phyloP scores from a whole-genome alignment of 2,888 invertebrate genomes.

The Nudaria mundana region DNA sequence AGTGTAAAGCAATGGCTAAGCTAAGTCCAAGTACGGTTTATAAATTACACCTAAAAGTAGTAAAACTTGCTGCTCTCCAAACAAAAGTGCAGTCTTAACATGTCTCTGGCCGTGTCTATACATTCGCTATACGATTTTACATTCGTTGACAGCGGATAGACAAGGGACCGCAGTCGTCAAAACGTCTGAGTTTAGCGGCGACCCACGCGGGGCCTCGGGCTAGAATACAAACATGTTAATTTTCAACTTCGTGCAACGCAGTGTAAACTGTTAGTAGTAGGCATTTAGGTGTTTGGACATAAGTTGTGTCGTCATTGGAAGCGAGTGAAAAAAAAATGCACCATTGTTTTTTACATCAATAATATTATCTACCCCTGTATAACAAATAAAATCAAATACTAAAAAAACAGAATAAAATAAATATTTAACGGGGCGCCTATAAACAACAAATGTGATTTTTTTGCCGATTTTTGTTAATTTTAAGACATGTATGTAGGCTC shows the following conservation, averaged over 20 bases:
- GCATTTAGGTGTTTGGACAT: constrained; percentile 13
- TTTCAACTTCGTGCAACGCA: constrained; percentile 26
- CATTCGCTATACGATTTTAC: constrained; percentile 10
- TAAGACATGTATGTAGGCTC: too few species aligned
- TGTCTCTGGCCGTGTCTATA: too few species aligned
- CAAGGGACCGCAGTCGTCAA: constrained; percentile 18
- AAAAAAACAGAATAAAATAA: background rate
- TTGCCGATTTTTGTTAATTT: too few species aligned
- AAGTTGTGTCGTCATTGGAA: background rate
- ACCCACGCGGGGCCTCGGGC: constrained; percentile 13
- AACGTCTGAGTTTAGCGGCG: constrained; percentile 26
- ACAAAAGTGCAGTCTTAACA: too few species aligned
- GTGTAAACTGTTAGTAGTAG: constrained; percentile 13
- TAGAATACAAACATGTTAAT: constrained; percentile 30
- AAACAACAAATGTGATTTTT: too few species aligned
- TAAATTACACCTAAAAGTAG: too few species aligned
- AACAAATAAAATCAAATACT: too few species aligned
- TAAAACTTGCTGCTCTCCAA: too few species aligned
- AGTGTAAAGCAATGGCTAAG: too few species aligned
- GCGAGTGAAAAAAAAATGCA: too few species aligned
- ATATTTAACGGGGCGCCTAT: background rate
- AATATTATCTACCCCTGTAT: background rate
- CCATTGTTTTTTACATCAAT: background rate
- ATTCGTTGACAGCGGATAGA: constrained; percentile 19
- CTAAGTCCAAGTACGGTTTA: too few species aligned